Base-by-base conservation (phyloP, 1,140 invertebrate species). In the Lutraria rhynchaena region DNA sequence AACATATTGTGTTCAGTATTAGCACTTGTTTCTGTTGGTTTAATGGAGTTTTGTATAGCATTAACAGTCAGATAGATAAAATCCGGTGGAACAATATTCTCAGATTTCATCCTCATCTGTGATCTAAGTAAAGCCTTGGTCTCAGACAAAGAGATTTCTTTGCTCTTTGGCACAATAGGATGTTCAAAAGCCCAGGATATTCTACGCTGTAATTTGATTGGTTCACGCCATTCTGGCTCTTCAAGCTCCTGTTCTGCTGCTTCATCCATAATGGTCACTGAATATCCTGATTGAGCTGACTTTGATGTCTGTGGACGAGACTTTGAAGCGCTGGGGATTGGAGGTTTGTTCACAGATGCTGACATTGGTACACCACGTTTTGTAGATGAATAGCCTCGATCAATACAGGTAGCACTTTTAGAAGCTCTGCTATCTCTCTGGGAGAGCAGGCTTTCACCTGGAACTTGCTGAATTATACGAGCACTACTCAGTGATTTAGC, bases 131-230 rank as follows among this genome's bases (percentile, higher is more conserved):
- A 74, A 27, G 89, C 77, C 81, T 92, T 92, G 24, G 89, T 92
- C 71, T 92, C 92, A 31, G 88, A 88, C 41, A 92, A 80, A 35
- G 85, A 83, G 17, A 91, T 85, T n/a, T 89, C 86, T 77, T 88
- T 89, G 31, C 83, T 80, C 63, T 86, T 86, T 27, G 88, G 87
- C 51, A 90, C 75, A 2, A 88, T 33, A 9, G 91, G 90, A 61
- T 90, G 84, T 67, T 92, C 90, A 87, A 92, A 92, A n/a, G 92
- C 90, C 92, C 92, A 92, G 4, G 91, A 92, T 7, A 91, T 86
- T 83, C 92, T 86, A 35, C 89, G 61, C 22, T 81, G 70, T 15
- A 87, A 61, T 70, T 57, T 41, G 35, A 73, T 49, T 35, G 80
- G 83, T 70, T 85, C 84, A 27, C 78, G 15, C 57, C 44, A 81